phyloP scores from a whole-genome alignment of 2,888 invertebrate genomes.

The Brassicogethes aeneus region DNA sequence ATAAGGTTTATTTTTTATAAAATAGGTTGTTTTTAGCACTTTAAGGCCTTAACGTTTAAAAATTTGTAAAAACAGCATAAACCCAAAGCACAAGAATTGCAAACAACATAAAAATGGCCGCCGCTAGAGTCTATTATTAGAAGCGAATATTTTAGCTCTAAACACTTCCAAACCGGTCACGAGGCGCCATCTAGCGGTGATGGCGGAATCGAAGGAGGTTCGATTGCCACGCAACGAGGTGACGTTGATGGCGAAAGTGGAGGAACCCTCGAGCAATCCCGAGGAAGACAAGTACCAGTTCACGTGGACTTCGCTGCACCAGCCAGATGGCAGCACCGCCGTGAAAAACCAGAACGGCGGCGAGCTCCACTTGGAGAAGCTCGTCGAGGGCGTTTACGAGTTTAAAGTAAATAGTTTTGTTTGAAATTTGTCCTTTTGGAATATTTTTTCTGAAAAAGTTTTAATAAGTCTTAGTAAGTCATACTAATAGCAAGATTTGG shows the following conservation, averaged over 20 bases:
- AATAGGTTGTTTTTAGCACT: too few relatives aligned
- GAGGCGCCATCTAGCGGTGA: conserved; percentile 61
- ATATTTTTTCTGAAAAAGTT: too few relatives aligned
- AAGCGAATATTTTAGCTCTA: too few relatives aligned
- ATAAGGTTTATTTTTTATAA: too few relatives aligned
- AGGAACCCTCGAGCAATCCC: conserved; percentile 24
- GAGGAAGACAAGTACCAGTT: conserved; percentile 60
- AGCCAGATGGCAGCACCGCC: conserved; percentile 65
- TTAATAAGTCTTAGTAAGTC: too few relatives aligned
- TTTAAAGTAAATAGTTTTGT: conserved; percentile 56
- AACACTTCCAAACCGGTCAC: conserved; percentile 39
- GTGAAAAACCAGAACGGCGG: conserved; percentile 78
- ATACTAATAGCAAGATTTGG: too few relatives aligned
- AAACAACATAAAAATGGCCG: too few relatives aligned
- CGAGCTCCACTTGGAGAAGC: conserved; percentile 71
- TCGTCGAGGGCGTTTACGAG: conserved; percentile 79
- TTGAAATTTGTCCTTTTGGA: too few relatives aligned
- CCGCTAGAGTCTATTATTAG: too few relatives aligned
- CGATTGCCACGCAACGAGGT: conserved; percentile 75
- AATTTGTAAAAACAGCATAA: too few relatives aligned
- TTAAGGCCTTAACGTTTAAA: too few relatives aligned
- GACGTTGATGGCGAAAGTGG: conserved; percentile 71
- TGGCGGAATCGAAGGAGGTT: conserved; percentile 71
- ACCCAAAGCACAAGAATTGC: too few relatives aligned
- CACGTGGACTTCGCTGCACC: conserved; percentile 78